Evolutionary conservation across 2,888 invertebrate genomes (phyloP).

Genomic region (Acleris holmiana): DNA sequence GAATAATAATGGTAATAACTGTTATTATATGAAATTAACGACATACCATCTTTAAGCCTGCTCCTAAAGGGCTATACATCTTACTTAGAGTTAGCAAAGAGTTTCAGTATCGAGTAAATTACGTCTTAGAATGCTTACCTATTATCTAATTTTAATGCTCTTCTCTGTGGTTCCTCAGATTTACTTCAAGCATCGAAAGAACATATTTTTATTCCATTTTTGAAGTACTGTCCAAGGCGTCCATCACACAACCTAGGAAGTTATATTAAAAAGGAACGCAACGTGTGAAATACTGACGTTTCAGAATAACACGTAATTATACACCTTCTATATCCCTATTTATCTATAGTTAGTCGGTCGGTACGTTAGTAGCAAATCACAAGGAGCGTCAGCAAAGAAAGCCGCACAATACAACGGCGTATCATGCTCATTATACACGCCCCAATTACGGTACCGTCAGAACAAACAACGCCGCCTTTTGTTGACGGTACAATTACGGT

Average conservation of each 20-base stretch:
- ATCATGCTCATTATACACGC: slow-evolving; percentile 59
- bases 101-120: no score
- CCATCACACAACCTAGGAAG: no score
- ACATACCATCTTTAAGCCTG: neutral
- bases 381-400: slow-evolving; percentile 47
- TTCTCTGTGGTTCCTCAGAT: no score
- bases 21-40: neutral
- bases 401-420: slow-evolving; percentile 41
- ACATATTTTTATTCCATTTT: no score
- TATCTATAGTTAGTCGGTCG: slow-evolving; percentile 26
- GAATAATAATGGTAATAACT: neutral
- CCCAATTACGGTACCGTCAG: slow-evolving; percentile 48
- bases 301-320: slow-evolving; percentile 3
- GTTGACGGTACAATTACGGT: slow-evolving; percentile 34
- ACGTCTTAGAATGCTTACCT: no score
- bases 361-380: slow-evolving; percentile 46
- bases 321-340: slow-evolving; percentile 7
- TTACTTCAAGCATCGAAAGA: no score
- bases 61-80: no score
- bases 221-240: no score
- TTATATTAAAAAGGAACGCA: no score
- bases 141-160: no score
- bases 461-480: slow-evolving; percentile 40
- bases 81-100: no score
- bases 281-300: neutral